Evolutionary conservation across 2,797 vertebrate genomes (phyloP).

Genomic region (Thripadectes ignobilis): DNA sequence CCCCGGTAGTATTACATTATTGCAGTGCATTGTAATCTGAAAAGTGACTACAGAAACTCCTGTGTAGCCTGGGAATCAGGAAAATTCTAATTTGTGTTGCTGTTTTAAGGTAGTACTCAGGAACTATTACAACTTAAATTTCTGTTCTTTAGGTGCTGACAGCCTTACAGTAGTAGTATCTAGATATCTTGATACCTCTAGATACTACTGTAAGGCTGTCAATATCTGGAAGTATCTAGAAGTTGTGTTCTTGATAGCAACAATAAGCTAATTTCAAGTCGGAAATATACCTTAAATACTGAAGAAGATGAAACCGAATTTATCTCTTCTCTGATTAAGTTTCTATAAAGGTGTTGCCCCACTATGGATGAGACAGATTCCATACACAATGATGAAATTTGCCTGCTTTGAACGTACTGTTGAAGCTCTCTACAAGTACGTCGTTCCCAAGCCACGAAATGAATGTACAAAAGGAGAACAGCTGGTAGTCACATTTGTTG

Average conservation of each 20-base stretch:
- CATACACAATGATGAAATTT: constrained; percentile 99
- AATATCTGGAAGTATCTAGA: background rate
- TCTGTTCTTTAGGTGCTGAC: background rate
- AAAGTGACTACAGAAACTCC: background rate
- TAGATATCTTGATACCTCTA: no score
- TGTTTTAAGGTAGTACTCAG: background rate
- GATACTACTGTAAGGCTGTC: no score
- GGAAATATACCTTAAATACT: background rate
- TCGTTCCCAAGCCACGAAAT: constrained; percentile 93
- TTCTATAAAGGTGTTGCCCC: constrained; percentile 98
- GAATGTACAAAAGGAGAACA: constrained; percentile 93
- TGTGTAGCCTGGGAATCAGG: background rate
- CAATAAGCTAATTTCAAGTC: background rate
- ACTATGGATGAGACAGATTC: constrained; percentile 99
- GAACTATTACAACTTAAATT: background rate
- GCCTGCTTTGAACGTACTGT: constrained; percentile 98
- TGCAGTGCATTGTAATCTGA: background rate
- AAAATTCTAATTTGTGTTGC: background rate
- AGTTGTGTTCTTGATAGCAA: background rate
- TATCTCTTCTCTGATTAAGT: constrained; percentile 69
- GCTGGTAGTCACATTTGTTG: constrained; percentile 93
- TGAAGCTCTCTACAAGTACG: constrained; percentile 91
- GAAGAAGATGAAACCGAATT: background rate
- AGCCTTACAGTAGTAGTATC: background rate
- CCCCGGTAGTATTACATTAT: background rate